Conservation (phyloP, 2,888 invertebrate genomes). For the Cartodere bifasciata region DNA sequence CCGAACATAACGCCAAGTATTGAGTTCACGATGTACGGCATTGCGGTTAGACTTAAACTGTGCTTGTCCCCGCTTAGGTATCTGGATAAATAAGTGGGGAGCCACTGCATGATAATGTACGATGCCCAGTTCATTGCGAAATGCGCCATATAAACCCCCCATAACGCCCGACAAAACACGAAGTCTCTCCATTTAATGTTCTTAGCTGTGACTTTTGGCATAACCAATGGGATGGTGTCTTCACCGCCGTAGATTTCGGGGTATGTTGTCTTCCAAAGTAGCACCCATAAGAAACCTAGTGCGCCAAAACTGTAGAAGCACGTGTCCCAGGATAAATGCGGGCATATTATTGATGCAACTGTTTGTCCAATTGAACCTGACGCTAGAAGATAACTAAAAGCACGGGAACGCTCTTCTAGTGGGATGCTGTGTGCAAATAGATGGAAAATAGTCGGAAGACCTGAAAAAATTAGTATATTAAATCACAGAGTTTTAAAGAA, state of each 20-base stretch:
- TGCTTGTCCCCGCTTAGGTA: slow-evolving; percentile 50
- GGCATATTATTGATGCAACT: slow-evolving; percentile 57
- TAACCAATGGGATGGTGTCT: slow-evolving; percentile 44
- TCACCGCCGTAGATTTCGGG: slow-evolving; percentile 39
- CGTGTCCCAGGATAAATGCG: slow-evolving; percentile 52
- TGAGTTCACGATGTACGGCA: slow-evolving; percentile 63
- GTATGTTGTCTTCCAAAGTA: slow-evolving; percentile 50
- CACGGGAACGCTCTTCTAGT: slow-evolving; percentile 56
- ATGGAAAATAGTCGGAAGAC: slow-evolving; percentile 63
- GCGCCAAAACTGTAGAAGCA: slow-evolving; percentile 57
- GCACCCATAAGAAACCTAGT: slow-evolving; percentile 53
- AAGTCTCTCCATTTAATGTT: slow-evolving; percentile 53
- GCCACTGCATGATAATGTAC: slow-evolving; percentile 70
- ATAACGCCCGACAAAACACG: slow-evolving; percentile 52
- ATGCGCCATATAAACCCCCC: slow-evolving; percentile 63
- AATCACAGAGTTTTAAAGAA: too few species aligned
- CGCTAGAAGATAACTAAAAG: slow-evolving; percentile 60
- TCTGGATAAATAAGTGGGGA: slow-evolving; percentile 56
- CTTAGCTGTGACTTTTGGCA: slow-evolving; percentile 40
- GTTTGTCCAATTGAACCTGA: slow-evolving; percentile 66
- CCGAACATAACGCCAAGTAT: slow-evolving; percentile 57
- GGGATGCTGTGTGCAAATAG: slow-evolving; percentile 60
- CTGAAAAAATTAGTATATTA: slow-evolving; percentile 39
- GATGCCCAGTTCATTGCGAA: slow-evolving; percentile 73
- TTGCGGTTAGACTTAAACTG: slow-evolving; percentile 57